Conservation (phyloP, 2,113 vertebrate genomes). For the Silurus glanis region DNA sequence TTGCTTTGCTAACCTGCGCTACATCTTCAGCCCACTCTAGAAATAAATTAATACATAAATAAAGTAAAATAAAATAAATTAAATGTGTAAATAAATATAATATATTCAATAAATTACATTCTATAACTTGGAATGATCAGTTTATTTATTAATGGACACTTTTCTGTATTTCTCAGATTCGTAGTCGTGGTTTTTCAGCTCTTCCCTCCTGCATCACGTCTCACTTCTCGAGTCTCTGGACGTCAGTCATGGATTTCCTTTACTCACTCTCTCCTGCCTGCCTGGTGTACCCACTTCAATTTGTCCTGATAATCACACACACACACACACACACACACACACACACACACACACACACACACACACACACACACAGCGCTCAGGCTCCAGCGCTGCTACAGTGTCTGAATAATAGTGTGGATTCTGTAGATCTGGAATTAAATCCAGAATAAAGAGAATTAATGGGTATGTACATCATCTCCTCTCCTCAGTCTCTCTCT, state of each 20-base stretch:
- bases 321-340: constrained; percentile 11
- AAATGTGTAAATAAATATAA: too few relatives aligned
- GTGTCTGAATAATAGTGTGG: not conserved
- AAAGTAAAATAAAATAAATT: too few relatives aligned
- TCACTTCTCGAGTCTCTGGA: not conserved
- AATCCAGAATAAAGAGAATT: constrained; percentile 20
- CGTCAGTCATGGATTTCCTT: constrained; percentile 15
- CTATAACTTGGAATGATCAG: too few relatives aligned
- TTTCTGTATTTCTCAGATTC: not conserved
- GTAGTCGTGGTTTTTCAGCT: not conserved
- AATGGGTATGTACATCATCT: constrained; percentile 2
- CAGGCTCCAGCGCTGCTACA: not conserved
- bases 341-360: not conserved
- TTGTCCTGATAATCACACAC: not conserved
- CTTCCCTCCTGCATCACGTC: not conserved
- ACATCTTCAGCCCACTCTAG: too few relatives aligned
- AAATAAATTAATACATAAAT: too few relatives aligned
- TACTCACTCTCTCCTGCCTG: not conserved
- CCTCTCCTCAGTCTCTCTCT: not conserved
- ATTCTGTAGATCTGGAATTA: not conserved
- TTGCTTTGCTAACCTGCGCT: too few relatives aligned
- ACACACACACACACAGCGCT: not conserved
- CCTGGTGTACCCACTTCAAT: constrained; percentile 11
- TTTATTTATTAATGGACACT: not conserved
- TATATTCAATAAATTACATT: not conserved